Evolutionary conservation across 2,797 vertebrate species (phyloP).

Genomic region (Salarias fasciatus): DNA sequence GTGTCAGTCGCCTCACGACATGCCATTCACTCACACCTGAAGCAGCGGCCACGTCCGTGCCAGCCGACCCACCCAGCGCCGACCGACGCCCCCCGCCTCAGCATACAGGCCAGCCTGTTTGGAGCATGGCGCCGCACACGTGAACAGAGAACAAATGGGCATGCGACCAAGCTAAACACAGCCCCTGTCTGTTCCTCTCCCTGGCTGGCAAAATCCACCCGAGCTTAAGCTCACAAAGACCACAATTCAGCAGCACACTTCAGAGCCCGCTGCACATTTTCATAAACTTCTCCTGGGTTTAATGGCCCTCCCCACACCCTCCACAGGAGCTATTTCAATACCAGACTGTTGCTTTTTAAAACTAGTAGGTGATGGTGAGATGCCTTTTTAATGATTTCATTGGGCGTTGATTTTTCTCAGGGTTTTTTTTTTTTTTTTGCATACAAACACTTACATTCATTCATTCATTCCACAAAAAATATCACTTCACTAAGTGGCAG

Average conservation of each 20-base stretch:
- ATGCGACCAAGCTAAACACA: conserved; percentile 78
- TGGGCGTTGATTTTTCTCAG: conserved; percentile 36
- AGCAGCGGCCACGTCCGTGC: conserved; percentile 54
- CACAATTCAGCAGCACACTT: conserved; percentile 77
- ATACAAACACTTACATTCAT: conserved; percentile 63
- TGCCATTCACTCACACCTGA: conserved; percentile 48
- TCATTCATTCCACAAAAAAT: conserved; percentile 8
- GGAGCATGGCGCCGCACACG: conserved; percentile 56
- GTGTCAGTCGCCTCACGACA: too few relatives aligned
- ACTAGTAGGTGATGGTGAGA: conserved; percentile 46
- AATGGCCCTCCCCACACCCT: conserved; percentile 55
- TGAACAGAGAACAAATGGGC: conserved; percentile 65
- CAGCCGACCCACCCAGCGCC: conserved; percentile 53
- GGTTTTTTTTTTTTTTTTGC: conserved; percentile 11
- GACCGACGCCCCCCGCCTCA: conserved; percentile 35
- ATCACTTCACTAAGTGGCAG: conserved; percentile 19
- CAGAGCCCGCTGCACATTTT: conserved; percentile 55
- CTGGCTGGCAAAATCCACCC: conserved; percentile 67
- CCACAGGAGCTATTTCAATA: conserved; percentile 49
- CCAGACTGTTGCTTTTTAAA: conserved; percentile 49
- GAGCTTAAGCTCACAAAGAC: conserved; percentile 78
- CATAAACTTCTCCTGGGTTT: conserved; percentile 65
- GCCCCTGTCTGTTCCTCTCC: conserved; percentile 66
- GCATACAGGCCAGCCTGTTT: conserved; percentile 60
- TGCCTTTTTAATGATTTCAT: conserved; percentile 67